Conservation (phyloP, 1,140 invertebrate genomes). For the Drosophila pectinifera region DNA sequence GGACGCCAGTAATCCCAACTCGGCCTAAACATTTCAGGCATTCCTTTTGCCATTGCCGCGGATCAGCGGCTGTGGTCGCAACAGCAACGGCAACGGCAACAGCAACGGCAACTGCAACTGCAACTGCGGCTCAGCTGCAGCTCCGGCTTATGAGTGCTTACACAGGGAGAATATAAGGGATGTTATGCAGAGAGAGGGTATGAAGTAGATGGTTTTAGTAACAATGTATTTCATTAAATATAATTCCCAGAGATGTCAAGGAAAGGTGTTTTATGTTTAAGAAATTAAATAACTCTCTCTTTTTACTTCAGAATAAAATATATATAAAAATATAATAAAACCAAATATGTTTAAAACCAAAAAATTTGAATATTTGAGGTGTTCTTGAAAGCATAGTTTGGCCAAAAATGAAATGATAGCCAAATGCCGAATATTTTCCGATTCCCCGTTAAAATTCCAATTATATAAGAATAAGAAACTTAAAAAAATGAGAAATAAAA, state of each 20-base stretch:
- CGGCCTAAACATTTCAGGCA: constrained; percentile 79
- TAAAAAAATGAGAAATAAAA: too few species aligned
- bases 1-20: constrained; percentile 82
- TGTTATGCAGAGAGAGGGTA: not conserved
- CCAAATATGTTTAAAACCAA: too few species aligned
- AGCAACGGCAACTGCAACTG: constrained; percentile 18
- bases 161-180: constrained; percentile 6
- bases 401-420: too few species aligned
- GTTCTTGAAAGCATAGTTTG: too few species aligned
- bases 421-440: too few species aligned
- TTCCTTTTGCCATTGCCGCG: constrained; percentile 71
- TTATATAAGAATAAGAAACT: too few species aligned
- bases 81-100: constrained; percentile 23
- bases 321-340: too few species aligned
- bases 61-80: constrained; percentile 45
- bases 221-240: not conserved
- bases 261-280: not conserved
- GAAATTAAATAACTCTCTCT: not conserved
- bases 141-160: constrained; percentile 6
- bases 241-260: not conserved
- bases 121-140: constrained; percentile 11
- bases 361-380: too few species aligned
- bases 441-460: too few species aligned
- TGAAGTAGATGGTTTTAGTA: not conserved
- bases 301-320: not conserved